phyloP scores from a whole-genome alignment of 2,797 vertebrate species.

The Spheniscus humboldti region DNA sequence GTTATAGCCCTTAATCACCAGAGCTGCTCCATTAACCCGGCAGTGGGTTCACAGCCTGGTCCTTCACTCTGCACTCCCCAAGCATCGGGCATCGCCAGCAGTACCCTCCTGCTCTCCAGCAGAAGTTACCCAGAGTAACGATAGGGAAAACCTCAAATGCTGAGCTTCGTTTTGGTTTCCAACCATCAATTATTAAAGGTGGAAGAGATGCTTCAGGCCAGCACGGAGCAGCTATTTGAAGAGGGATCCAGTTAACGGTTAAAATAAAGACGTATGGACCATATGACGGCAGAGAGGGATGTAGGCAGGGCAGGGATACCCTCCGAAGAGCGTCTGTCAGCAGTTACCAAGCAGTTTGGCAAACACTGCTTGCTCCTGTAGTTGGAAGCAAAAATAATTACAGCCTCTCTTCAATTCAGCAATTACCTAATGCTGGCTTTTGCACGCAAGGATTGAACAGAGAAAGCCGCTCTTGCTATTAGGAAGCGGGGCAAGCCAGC shows the following conservation, averaged over 20 bases:
- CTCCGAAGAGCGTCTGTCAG: background rate
- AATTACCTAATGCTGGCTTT: background rate
- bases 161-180: background rate
- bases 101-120: background rate
- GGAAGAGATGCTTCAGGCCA: background rate
- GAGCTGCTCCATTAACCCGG: background rate
- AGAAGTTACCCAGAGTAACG: background rate
- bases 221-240: background rate
- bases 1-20: background rate
- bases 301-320: background rate
- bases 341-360: background rate
- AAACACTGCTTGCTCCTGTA: background rate
- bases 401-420: background rate
- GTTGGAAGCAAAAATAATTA: constrained; percentile 13
- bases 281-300: background rate
- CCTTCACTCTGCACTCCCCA: background rate
- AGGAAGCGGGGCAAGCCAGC: background rate
- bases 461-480: background rate
- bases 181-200: background rate
- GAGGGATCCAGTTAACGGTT: background rate
- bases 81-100: rapidly evolving
- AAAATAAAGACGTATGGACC: background rate
- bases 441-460: background rate
- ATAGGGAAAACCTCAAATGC: rapidly evolving
- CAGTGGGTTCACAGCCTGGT: background rate